phyloP scores from a whole-genome alignment of 2,797 vertebrate species.

The Siniperca obscura region DNA sequence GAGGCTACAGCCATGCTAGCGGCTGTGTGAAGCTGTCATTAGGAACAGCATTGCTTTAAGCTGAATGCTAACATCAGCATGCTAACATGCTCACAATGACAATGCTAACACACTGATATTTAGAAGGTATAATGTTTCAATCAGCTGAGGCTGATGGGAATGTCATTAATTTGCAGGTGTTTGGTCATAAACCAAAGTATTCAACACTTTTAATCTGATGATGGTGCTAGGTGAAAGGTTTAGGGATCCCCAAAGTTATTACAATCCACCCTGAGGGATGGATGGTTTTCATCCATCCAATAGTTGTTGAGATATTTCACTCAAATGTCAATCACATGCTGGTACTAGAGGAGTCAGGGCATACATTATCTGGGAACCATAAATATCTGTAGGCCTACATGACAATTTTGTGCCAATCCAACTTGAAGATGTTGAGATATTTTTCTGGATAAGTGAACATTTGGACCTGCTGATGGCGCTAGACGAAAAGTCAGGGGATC shows the following conservation, averaged over 20 bases:
- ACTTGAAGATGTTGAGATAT: neutral
- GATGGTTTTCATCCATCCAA: neutral
- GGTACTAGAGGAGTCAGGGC: too few species aligned
- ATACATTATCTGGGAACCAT: neutral
- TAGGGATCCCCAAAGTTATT: neutral
- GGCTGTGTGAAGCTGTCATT: neutral
- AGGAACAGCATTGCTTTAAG: neutral
- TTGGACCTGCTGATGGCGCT: neutral
- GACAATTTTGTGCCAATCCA: neutral
- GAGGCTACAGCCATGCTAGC: neutral
- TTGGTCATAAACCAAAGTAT: neutral
- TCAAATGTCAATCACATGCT: neutral
- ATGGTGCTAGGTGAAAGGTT: neutral
- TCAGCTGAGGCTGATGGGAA: neutral
- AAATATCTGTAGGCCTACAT: neutral
- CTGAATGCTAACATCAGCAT: neutral
- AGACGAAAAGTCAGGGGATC: neutral
- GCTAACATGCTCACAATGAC: neutral
- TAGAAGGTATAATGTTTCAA: neutral
- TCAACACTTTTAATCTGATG: neutral
- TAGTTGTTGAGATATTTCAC: neutral
- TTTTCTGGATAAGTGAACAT: neutral
- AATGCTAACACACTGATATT: neutral
- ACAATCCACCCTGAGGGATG: neutral
- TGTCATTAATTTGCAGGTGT: neutral